Conservation (phyloP, 2,113 vertebrate species). For the Corythaixoides concolor region DNA sequence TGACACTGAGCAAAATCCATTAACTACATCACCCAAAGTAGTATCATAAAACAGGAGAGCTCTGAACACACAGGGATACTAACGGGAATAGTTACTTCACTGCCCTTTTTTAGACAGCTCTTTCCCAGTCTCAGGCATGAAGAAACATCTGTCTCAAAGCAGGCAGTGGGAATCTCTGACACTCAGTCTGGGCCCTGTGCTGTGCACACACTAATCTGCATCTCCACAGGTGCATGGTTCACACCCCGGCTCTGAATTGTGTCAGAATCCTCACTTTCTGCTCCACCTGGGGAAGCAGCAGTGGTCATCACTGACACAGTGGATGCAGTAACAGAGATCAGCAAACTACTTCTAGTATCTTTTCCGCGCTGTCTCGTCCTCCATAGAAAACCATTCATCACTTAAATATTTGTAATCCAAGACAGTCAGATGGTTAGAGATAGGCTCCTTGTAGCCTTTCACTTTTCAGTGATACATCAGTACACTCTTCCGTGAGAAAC, state of each 20-base stretch:
- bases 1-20: neutral
- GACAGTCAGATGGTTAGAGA: neutral
- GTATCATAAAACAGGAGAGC: neutral
- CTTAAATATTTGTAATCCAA: neutral
- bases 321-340: neutral
- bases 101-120: neutral
- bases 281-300: neutral
- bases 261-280: neutral
- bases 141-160: neutral
- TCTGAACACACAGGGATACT: neutral
- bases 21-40: neutral
- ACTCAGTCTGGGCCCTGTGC: too few relatives aligned
- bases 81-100: neutral
- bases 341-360: neutral
- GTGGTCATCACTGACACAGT: neutral
- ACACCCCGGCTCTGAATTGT: accelerated
- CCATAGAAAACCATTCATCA: neutral
- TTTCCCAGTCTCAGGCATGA: neutral
- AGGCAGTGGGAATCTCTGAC: neutral
- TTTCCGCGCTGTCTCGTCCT: neutral
- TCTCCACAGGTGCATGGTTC: accelerated
- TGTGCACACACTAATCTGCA: neutral
- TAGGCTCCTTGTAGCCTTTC: neutral
- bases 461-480: neutral
- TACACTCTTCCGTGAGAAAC: neutral